Percentiles rank a stretch among this genome's conserved stretches.
These are phyloP conservation scores for Nomada flava DNA, from an alignment of 2,888 invertebrate genomes.

Conservation along the genomic window DNA sequence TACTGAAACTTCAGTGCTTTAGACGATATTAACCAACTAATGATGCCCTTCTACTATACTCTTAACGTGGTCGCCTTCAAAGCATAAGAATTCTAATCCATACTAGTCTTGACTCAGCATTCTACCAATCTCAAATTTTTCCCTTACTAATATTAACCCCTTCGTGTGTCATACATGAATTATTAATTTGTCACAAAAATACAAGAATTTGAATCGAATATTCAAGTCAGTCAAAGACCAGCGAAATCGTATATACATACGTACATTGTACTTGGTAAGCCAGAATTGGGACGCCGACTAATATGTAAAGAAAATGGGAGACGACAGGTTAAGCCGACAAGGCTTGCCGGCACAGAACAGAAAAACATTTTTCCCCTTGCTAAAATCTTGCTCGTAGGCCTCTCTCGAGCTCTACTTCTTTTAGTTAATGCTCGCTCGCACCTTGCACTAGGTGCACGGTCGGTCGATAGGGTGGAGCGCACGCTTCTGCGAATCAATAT, in stretches of 20 bases:
- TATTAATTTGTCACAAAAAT: too few species aligned
- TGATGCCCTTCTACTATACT: background rate
- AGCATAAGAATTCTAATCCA: background rate
- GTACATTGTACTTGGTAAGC: background rate
- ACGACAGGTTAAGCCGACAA: slow-evolving; percentile 49
- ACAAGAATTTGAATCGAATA: background rate
- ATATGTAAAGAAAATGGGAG: slow-evolving; percentile 17
- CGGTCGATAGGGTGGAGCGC: slow-evolving; percentile 18
- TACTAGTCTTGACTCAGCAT: too few species aligned
- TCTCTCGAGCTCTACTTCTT: slow-evolving; percentile 51
- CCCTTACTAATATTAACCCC: too few species aligned
- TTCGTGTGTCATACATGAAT: too few species aligned
- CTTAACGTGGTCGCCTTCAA: background rate
- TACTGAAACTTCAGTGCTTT: slow-evolving; percentile 2
- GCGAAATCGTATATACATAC: background rate
- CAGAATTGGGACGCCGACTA: background rate
- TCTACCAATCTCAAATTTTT: too few species aligned
- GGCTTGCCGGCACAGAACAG: slow-evolving; percentile 47
- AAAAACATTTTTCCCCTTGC: slow-evolving; percentile 58
- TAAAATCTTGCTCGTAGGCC: slow-evolving; percentile 37
- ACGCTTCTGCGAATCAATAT: slow-evolving; percentile 64
- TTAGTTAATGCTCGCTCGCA: slow-evolving; percentile 44
- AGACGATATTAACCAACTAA: slow-evolving; percentile 9
- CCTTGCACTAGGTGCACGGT: slow-evolving; percentile 23
- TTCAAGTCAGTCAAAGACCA: background rate